Conservation (phyloP, 2,888 invertebrate species). For the Caenorhabditis doughertyi region DNA sequence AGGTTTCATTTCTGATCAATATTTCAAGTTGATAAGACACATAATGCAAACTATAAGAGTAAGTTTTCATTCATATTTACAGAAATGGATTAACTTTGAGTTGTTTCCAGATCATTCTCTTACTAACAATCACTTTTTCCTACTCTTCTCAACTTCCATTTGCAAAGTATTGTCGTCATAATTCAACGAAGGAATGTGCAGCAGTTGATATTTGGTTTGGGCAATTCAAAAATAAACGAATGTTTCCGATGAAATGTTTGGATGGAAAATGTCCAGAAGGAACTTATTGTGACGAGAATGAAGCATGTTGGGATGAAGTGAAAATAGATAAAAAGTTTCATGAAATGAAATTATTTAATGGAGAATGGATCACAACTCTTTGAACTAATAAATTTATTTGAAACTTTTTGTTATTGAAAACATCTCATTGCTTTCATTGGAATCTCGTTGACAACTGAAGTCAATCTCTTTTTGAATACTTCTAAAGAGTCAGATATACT, state of each 20-base stretch:
- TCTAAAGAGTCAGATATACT: slow-evolving; percentile 7
- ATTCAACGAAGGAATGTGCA: slow-evolving; percentile 3
- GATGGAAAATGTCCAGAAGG: slow-evolving; percentile 29
- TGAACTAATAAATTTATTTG: not conserved
- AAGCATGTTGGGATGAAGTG: slow-evolving; percentile 38
- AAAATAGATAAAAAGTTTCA: not conserved
- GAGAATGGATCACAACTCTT: slow-evolving; percentile 20
- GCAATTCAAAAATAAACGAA: slow-evolving; percentile 3
- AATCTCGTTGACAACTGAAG: slow-evolving; percentile 5
- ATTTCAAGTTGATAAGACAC: too few relatives aligned
- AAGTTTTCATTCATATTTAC: not conserved
- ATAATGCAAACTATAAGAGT: too few relatives aligned
- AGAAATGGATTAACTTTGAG: not conserved
- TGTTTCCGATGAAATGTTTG: slow-evolving; percentile 50
- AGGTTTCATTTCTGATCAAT: too few relatives aligned
- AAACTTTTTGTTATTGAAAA: not conserved
- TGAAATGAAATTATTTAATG: slow-evolving; percentile 14
- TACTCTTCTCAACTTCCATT: not conserved
- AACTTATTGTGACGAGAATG: slow-evolving; percentile 11
- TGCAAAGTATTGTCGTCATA: slow-evolving; percentile 25
- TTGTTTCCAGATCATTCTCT: not conserved
- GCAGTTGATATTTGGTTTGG: slow-evolving; percentile 48
- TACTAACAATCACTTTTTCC: not conserved
- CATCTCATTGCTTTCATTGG: slow-evolving; percentile 36
- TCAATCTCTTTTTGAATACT: slow-evolving; percentile 7